Conservation (phyloP, 1,140 invertebrate species). For the Nautilus pompilius region DNA sequence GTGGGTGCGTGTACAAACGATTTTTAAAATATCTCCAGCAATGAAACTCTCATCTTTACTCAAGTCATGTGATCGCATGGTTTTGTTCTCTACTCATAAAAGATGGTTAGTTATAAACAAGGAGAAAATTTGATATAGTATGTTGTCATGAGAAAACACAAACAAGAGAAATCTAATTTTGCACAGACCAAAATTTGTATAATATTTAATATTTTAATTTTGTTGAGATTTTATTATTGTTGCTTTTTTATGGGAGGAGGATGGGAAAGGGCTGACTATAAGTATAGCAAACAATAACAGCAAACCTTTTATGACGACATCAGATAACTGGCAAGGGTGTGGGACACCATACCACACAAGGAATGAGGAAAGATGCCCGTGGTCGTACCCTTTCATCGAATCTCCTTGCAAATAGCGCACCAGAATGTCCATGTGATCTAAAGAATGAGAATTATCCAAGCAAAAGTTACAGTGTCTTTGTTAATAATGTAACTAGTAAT, state of each 20-base stretch:
- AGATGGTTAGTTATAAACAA: no score
- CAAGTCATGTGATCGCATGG: no score
- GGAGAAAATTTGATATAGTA: background rate
- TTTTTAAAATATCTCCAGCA: no score
- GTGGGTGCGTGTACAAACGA: no score
- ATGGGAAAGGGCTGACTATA: background rate
- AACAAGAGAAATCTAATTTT: background rate
- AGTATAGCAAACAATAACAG: background rate
- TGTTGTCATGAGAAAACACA: background rate
- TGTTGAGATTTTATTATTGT: background rate
- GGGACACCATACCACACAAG: conserved; percentile 43
- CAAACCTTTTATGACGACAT: conserved; percentile 25
- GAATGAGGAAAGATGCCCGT: conserved; percentile 27
- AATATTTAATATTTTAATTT: background rate
- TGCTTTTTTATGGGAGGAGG: background rate
- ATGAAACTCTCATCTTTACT: no score
- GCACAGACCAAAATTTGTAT: conserved; percentile 5
- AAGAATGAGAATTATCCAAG: conserved; percentile 1
- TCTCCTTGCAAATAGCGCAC: conserved; percentile 33
- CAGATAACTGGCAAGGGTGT: conserved; percentile 18
- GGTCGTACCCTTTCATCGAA: conserved; percentile 16
- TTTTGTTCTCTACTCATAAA: no score
- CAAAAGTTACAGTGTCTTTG: no score
- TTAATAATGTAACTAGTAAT: no score
- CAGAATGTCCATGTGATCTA: conserved; percentile 28